A percentile compares a stretch with the other conserved stretches of the same genome.
These are phyloP conservation scores for Taphrorychus bicolor DNA, from an alignment of 2,888 invertebrate species.

Conservation along the genomic window DNA sequence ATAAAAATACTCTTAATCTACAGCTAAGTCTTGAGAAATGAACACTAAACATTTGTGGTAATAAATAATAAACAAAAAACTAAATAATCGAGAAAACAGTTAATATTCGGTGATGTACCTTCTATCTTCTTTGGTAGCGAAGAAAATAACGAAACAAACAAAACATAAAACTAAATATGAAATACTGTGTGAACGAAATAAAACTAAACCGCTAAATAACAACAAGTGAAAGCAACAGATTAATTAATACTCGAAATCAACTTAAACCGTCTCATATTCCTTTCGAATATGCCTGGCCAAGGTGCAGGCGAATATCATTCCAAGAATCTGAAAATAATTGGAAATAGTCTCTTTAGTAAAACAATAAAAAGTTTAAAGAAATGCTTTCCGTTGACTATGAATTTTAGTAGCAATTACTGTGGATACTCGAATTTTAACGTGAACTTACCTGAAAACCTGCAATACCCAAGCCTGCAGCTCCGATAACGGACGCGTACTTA, in stretches of 20 bases:
- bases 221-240: background rate
- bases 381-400: background rate
- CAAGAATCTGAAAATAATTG: conserved; percentile 72
- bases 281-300: conserved; percentile 91
- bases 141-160: background rate
- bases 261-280: conserved; percentile 80
- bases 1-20: conserved; percentile 27
- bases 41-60: background rate
- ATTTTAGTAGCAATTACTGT: background rate
- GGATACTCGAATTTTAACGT: too few relatives aligned
- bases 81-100: background rate
- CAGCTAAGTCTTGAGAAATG: conserved; percentile 1
- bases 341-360: background rate
- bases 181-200: background rate
- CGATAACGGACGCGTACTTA: conserved; percentile 77
- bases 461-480: conserved; percentile 83
- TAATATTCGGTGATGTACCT: background rate
- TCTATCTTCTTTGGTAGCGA: background rate
- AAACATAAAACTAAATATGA: background rate
- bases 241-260: conserved; percentile 1
- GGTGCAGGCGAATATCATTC: conserved; percentile 91
- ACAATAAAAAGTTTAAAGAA: background rate
- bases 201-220: background rate
- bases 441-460: conserved; percentile 83
- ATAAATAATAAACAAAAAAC: background rate